Base-by-base conservation (phyloP, 2,797 vertebrate species). In the Sebastes glaucus region DNA sequence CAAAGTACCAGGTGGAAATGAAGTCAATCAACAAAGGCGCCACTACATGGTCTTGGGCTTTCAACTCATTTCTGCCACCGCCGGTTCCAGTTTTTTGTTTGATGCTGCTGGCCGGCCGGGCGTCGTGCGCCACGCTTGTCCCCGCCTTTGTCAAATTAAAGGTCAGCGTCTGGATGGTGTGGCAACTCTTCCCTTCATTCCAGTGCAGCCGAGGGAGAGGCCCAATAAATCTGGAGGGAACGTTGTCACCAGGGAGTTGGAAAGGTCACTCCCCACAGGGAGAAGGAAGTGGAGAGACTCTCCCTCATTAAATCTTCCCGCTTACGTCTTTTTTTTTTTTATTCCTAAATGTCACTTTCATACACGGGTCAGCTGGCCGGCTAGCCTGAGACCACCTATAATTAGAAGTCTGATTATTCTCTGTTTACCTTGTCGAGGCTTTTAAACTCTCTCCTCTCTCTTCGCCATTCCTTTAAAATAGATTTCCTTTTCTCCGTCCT, bases 201-300 rank as follows among this genome's bases (percentile, higher is more conserved):
- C 80, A 77, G 76, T 57, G 82, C 80, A 88, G 82, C 84, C 49
- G 30, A 92, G 89, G 93, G 87, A 94, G 89, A 89, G 81, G 86
- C 89, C 88, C 92, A 90, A 92, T 95, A 94, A 96, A 95, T 95
- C 89, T 94, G 83, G 92, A 91, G 93, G 93, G 90, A 92, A 81
- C 65, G 78, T 93, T 94, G 94, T 95, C 94, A 92, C 86, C 62
- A 69, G 90, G 89, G 90, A 94, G 86, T 85, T 74, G 78, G 84
- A 96, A 96, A 96, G 96, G 95, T 96, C 94, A 95, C 75, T 91
- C 90, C 90, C 92, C 82, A 87, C 84, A 71, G 87, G 85, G 89
- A 86, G 88, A 87, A 75, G 86, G 73, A 90, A 93, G 90, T 88
- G 80, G 81, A 87, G 82, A 92, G 83, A 89, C 71, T 88, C 85